phyloP scores from a whole-genome alignment of 2,113 vertebrate genomes.

The Vulpes lagopus region DNA sequence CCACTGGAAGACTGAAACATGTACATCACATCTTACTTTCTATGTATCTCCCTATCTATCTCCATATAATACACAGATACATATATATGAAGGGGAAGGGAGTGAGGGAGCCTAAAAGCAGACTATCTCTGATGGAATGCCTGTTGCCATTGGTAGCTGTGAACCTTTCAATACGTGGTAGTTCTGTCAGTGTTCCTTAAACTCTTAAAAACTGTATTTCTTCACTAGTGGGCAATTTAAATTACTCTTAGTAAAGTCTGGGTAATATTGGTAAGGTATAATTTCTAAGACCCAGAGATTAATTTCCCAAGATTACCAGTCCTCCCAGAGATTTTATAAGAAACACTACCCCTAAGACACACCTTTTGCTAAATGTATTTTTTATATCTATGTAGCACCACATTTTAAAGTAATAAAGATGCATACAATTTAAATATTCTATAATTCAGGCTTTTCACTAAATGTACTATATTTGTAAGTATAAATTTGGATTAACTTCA shows the following conservation, averaged over 20 bases:
- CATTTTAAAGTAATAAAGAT: slow-evolving; percentile 55
- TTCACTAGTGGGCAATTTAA: neutral
- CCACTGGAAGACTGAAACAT: neutral
- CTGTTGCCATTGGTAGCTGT: neutral
- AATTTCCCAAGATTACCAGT: neutral
- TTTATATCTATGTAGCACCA: no score
- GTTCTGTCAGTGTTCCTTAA: neutral
- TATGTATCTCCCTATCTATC: neutral
- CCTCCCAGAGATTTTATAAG: neutral
- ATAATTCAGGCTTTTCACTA: neutral
- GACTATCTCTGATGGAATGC: neutral
- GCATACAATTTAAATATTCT: slow-evolving; percentile 54
- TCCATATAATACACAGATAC: neutral
- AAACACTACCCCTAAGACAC: neutral
- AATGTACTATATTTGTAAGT: neutral
- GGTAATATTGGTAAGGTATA: neutral
- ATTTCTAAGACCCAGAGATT: neutral
- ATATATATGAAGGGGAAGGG: neutral
- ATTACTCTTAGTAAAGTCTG: neutral
- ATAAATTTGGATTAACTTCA: neutral
- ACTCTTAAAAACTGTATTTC: neutral
- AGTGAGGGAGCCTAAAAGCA: neutral
- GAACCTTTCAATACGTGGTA: neutral
- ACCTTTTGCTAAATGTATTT: neutral
- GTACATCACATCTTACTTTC: neutral